phyloP scores from a whole-genome alignment of 2,888 invertebrate species.

The Acrobasis consociella region DNA sequence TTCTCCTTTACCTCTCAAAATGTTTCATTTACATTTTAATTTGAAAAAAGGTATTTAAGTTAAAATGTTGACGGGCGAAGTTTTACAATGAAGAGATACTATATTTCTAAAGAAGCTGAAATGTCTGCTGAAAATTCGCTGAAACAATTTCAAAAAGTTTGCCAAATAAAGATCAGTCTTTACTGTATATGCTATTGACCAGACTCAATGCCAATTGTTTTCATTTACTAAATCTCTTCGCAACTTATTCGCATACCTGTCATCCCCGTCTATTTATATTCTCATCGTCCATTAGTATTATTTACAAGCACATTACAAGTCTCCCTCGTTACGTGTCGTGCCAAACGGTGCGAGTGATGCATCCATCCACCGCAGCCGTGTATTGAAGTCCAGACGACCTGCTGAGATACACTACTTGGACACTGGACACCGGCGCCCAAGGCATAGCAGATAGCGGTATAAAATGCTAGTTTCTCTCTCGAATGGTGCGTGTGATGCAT shows the following conservation, averaged over 20 bases:
- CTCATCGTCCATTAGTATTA: conserved; percentile 19
- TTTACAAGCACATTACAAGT: conserved; percentile 18
- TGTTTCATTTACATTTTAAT: too few species aligned
- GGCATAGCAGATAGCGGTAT: conserved; percentile 23
- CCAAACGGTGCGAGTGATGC: conserved; percentile 51
- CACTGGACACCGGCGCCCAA: conserved; percentile 27
- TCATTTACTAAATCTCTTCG: background rate
- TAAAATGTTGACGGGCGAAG: too few species aligned
- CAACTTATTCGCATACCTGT: conserved; percentile 24
- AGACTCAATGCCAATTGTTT: too few species aligned
- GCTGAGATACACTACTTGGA: conserved; percentile 68
- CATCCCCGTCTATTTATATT: conserved; percentile 8
- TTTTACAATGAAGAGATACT: too few species aligned
- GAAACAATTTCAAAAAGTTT: too few species aligned
- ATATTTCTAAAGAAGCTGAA: too few species aligned
- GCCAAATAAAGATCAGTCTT: too few species aligned
- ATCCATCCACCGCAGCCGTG: conserved; percentile 51
- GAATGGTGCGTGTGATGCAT: conserved; percentile 52
- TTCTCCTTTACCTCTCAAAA: too few species aligned
- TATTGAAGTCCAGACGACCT: conserved; percentile 55
- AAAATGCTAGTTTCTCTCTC: background rate
- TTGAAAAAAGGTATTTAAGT: too few species aligned
- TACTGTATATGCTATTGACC: too few species aligned
- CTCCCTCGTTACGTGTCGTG: conserved; percentile 27
- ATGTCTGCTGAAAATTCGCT: too few species aligned